Base-by-base conservation (phyloP, 2,888 invertebrate species). In the Oeneis ivallda region DNA sequence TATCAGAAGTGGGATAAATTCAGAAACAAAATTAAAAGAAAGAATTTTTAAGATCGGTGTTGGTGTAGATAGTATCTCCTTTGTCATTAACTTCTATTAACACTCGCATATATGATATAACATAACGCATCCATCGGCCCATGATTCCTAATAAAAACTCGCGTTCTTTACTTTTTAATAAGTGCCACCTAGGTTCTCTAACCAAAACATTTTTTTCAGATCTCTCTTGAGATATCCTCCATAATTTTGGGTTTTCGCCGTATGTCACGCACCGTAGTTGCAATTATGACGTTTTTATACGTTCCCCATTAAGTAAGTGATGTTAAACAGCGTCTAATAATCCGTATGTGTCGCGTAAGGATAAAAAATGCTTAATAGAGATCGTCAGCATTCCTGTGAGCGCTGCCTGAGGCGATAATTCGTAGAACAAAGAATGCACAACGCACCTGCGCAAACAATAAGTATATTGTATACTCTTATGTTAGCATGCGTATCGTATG, bases 371-470 rank as follows among this genome's bases (percentile, higher is more conserved):
- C 54, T 63, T 63, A 59, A 49, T 53, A 63, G 26, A 62, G 65
- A 69, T 57, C 74, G 75, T 75, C 72, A 71, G 74, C 76, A 78
- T 82, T 80, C 79, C 78, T 76, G 70, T 64, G 72, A 75, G 75
- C 75, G 78, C 78, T 74, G 77, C 75, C 74, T 72, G 71, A 75
- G 80, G 81, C 82, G 89, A 84, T 91, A 91, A 92, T 90, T 87
- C 82, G 70, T 77, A 86, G 87, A 89, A 87, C 89, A 89, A 91
- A 89, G 89, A 82, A 76, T 79, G 80, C 79, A 76, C 76, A 75
- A 74, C 76, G 82, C 92, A 91, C 89, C 89, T 90, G 90, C 82
- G 80, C 86, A 88, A 89, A 91, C 87, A 89, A 76, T 77, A 79
- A 80, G 39, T 56, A 7, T 37, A 37, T 9, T 39, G 54, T 54